A percentile compares a stretch with the other conserved stretches of the same genome.
Evolutionary conservation across 2,888 invertebrate genomes (phyloP).

Genomic region (Apodemia duryi): DNA sequence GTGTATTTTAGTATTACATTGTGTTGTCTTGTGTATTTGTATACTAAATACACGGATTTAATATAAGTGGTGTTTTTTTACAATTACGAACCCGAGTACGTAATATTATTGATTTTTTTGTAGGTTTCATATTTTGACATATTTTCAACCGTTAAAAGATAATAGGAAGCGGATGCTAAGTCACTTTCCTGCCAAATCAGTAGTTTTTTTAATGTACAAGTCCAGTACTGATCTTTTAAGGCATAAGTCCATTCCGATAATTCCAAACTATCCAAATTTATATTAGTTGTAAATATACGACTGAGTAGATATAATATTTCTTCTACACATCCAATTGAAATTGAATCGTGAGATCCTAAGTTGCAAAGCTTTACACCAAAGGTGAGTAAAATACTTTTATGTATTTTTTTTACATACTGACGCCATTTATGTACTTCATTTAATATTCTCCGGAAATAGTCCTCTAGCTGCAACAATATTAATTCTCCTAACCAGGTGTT

Average conservation of each 20-base stretch:
- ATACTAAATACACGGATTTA: no score
- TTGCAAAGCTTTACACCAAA: constrained; percentile 16
- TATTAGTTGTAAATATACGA: not conserved
- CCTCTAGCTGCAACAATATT: constrained; percentile 15
- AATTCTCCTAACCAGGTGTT: constrained; percentile 18
- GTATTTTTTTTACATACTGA: constrained; percentile 10
- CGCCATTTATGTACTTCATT: constrained; percentile 3
- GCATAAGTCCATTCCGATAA: constrained; percentile 19
- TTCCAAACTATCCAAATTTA: constrained; percentile 16
- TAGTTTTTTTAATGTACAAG: constrained; percentile 8
- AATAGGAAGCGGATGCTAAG: constrained; percentile 10
- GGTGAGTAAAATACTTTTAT: constrained; percentile 12
- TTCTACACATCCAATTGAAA: constrained; percentile 6
- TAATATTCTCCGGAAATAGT: constrained; percentile 15
- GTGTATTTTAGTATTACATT: no score
- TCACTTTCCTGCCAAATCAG: constrained; percentile 10
- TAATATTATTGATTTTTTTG: no score
- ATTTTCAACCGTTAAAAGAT: constrained; percentile 17
- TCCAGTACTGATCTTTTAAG: constrained; percentile 20
- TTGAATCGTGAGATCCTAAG: not conserved
- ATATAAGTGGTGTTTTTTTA: no score
- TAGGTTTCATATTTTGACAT: no score
- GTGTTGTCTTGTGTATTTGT: no score
- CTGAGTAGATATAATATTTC: constrained; percentile 17
- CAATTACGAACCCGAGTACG: no score